phyloP scores from a whole-genome alignment of 2,797 vertebrate species.

The Enteromius afrohamiltoni region DNA sequence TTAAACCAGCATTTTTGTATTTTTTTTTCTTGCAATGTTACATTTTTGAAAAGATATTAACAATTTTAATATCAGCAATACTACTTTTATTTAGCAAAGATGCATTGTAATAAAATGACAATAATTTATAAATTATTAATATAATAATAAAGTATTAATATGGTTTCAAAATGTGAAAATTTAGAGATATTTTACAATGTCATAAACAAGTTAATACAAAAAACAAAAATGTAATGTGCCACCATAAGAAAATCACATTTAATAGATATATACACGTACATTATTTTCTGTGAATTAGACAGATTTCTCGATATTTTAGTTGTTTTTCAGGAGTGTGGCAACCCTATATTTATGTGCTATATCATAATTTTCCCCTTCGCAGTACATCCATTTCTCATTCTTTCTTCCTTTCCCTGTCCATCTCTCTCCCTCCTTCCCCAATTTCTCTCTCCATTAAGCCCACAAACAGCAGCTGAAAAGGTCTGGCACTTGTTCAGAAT shows the following conservation, averaged over 20 bases:
- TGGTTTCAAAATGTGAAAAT: too few species aligned
- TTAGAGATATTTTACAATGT: not conserved
- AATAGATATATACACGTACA: too few species aligned
- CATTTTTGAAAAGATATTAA: too few species aligned
- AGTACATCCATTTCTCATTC: not conserved
- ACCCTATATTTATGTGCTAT: not conserved
- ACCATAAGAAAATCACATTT: too few species aligned
- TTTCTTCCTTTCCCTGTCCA: not conserved
- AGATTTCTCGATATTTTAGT: not conserved
- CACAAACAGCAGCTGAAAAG: conserved; percentile 49
- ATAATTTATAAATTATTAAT: too few species aligned
- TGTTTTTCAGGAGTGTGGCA: not conserved
- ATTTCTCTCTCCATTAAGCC: conserved; percentile 28
- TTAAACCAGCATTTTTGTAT: too few species aligned
- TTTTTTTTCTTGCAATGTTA: too few species aligned
- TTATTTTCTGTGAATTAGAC: not conserved
- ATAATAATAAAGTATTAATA: too few species aligned
- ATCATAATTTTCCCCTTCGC: not conserved
- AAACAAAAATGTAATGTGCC: not conserved
- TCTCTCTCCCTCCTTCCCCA: conserved; percentile 11
- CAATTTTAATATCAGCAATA: too few species aligned
- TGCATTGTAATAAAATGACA: too few species aligned
- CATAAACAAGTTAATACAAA: not conserved
- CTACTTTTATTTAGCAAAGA: too few species aligned
- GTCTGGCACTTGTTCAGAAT: conserved; percentile 50